phyloP scores from a whole-genome alignment of 2,888 invertebrate genomes.

The Rugalucina vietnamica region DNA sequence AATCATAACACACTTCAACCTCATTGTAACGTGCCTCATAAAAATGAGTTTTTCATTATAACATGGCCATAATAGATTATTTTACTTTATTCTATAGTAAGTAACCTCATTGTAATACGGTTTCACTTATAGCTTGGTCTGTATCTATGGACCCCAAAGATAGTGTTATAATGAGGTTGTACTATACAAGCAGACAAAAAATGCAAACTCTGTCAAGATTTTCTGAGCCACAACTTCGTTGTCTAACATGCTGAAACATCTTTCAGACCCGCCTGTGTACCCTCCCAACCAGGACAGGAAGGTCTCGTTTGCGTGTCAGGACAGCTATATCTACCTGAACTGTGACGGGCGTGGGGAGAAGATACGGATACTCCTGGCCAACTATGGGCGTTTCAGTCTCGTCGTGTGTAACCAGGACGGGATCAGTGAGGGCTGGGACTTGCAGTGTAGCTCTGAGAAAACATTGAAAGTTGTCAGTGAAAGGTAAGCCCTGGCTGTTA shows the following conservation, averaged over 20 bases:
- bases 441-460: conserved; percentile 96
- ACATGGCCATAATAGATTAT: no score
- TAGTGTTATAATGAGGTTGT: no score
- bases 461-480: conserved; percentile 94
- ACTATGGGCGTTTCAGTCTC: conserved; percentile 96
- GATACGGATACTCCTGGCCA: conserved; percentile 95
- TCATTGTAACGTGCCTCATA: no score
- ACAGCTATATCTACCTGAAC: conserved; percentile 93
- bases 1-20: no score
- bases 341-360: conserved; percentile 93
- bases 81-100: no score
- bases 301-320: conserved; percentile 97
- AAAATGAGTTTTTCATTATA: no score
- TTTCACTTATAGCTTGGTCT: no score
- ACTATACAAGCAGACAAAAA: neutral
- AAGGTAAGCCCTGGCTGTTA: conserved; percentile 87
- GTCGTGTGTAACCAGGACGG: conserved; percentile 98
- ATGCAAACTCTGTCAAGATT: neutral
- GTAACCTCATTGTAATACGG: no score
- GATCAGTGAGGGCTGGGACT: conserved; percentile 95
- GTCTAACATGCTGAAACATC: neutral
- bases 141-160: no score
- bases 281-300: conserved; percentile 78
- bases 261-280: conserved; percentile 54
- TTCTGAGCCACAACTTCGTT: neutral